Conservation (phyloP, 2,797 vertebrate species). For the Sebastes wilsoni region DNA sequence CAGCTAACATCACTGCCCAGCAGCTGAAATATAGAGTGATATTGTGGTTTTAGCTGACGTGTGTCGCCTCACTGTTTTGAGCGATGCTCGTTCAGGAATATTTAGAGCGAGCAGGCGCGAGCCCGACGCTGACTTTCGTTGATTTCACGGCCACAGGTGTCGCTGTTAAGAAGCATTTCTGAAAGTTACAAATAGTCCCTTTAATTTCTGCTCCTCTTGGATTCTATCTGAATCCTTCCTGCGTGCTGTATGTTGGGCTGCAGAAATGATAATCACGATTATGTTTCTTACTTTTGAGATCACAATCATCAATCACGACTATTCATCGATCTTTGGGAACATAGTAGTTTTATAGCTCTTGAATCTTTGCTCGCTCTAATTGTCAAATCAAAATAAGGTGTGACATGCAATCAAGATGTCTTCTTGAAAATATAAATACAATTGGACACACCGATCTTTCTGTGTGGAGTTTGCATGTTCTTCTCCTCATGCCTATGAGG, state of each 20-base stretch:
- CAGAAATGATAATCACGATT: constrained; percentile 42
- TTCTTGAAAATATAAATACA: background rate
- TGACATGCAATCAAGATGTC: background rate
- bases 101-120: too few species aligned
- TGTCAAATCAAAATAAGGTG: background rate
- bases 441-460: too few species aligned
- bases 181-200: too few species aligned
- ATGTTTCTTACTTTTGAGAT: constrained; percentile 27
- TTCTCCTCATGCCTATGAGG: background rate
- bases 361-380: background rate
- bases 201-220: background rate
- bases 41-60: too few species aligned
- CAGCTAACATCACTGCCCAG: too few species aligned
- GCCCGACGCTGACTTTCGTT: too few species aligned
- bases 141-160: too few species aligned
- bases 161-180: too few species aligned
- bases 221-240: background rate
- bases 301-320: background rate
- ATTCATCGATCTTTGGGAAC: background rate
- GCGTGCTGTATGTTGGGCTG: constrained; percentile 18
- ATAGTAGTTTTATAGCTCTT: background rate
- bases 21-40: too few species aligned
- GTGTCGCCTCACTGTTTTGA: too few species aligned
- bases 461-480: background rate
- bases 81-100: too few species aligned